Conservation (phyloP, 92 coral and sea anemone genomes). For the Paragorgia papillata region DNA sequence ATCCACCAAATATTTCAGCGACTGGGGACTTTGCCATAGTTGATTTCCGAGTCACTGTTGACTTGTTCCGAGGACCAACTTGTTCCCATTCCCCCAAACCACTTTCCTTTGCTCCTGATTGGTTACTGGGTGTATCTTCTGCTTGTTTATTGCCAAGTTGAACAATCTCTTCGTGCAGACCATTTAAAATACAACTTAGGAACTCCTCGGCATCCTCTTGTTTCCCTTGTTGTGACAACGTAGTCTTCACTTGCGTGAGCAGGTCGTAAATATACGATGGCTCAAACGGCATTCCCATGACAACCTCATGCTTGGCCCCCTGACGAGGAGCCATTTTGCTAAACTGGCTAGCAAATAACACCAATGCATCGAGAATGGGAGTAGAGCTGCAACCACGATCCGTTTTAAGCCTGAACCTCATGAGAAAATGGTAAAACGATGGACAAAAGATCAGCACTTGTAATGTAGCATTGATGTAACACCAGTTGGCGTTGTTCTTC, state of each 20-base stretch:
- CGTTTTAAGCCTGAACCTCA: slow-evolving; percentile 65
- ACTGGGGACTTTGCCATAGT: slow-evolving; percentile 75
- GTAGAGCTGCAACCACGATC: slow-evolving; percentile 83
- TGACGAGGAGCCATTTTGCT: slow-evolving; percentile 13
- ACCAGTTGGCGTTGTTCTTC: slow-evolving; percentile 93
- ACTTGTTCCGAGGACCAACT: slow-evolving; percentile 96
- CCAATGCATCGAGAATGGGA: slow-evolving; percentile 76
- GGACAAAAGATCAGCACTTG: slow-evolving; percentile 88
- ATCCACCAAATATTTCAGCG: slow-evolving; percentile 95
- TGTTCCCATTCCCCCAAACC: slow-evolving; percentile 98
- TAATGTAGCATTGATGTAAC: slow-evolving; percentile 94
- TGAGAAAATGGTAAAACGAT: slow-evolving; percentile 86
- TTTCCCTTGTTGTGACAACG: slow-evolving; percentile 81
- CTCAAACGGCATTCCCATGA: slow-evolving; percentile 79
- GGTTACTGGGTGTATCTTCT: slow-evolving; percentile 47
- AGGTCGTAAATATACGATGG: slow-evolving; percentile 81
- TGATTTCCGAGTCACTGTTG: slow-evolving; percentile 96
- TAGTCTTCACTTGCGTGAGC: slow-evolving; percentile 76
- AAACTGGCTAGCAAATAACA: slow-evolving; percentile 27
- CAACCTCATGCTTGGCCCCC: slow-evolving; percentile 66
- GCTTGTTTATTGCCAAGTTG: slow-evolving; percentile 50
- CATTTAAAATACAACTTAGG: slow-evolving; percentile 90
- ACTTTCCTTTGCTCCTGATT: slow-evolving; percentile 57
- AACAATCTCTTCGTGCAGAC: slow-evolving; percentile 90
- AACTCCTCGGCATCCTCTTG: slow-evolving; percentile 99